Evolutionary conservation across 2,797 vertebrate species (phyloP).

Genomic region (Thunnus albacares): DNA sequence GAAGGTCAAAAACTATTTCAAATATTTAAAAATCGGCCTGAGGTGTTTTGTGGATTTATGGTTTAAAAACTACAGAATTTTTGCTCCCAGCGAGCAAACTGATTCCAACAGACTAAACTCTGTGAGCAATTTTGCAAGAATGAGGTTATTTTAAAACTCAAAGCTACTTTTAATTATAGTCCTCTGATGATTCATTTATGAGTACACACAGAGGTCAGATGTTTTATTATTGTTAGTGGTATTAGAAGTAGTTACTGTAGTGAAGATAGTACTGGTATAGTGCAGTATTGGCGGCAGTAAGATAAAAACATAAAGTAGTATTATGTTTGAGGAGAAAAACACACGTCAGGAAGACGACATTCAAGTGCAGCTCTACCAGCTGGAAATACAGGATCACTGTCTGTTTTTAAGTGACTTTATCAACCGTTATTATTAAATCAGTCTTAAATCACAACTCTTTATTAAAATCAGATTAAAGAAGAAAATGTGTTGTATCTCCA

Average conservation of each 20-base stretch:
- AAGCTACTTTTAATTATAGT: background rate
- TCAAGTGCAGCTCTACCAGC: background rate
- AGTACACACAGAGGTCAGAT: background rate
- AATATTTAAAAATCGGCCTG: background rate
- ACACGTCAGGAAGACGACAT: background rate
- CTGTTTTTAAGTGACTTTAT: constrained; percentile 3
- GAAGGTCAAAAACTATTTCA: background rate
- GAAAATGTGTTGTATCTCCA: background rate
- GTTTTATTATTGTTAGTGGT: background rate
- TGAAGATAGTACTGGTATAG: too few species aligned
- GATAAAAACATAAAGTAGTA: background rate
- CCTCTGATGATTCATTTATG: background rate
- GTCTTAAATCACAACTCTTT: background rate
- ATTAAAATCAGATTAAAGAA: background rate
- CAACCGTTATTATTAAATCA: background rate
- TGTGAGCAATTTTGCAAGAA: background rate
- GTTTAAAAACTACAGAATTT: background rate
- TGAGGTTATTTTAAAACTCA: background rate
- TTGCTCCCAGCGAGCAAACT: background rate
- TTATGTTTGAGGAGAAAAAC: background rate
- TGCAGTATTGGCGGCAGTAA: background rate
- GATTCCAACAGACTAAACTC: too few species aligned
- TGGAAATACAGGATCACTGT: background rate
- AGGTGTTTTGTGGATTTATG: background rate
- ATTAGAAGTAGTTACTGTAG: background rate